These are phyloP conservation scores for Antedon mediterranea DNA, from an alignment of 53 echinoderm and acorn worm species.

Conservation along the genomic window DNA sequence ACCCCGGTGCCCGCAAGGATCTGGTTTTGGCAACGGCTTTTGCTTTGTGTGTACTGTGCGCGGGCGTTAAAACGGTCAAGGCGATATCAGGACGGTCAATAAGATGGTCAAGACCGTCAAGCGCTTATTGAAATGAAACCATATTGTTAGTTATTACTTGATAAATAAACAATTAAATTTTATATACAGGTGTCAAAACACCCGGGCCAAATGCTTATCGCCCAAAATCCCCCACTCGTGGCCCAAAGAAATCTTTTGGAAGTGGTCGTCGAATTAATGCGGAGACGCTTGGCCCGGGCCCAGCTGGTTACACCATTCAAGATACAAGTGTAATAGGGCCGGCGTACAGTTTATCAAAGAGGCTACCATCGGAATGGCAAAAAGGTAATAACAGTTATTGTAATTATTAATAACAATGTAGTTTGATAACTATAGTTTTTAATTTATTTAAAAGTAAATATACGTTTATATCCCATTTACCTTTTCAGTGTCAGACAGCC, in stretches of 20 bases:
- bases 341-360: constrained; percentile 43
- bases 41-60: too few species aligned
- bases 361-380: constrained; percentile 69
- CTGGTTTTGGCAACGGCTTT: too few species aligned
- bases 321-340: constrained; percentile 16
- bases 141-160: too few species aligned
- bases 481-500: constrained; percentile 17
- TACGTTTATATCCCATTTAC: background rate
- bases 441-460: too few species aligned
- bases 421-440: too few species aligned
- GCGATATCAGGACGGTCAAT: too few species aligned
- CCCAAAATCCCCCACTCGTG: constrained; percentile 30
- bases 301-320: constrained; percentile 61
- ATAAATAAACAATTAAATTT: too few species aligned
- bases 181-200: constrained; percentile 45
- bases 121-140: too few species aligned
- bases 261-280: constrained; percentile 15
- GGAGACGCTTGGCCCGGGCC: constrained; percentile 64
- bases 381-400: constrained; percentile 41
- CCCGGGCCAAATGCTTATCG: constrained; percentile 67
- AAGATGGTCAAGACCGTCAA: too few species aligned
- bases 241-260: constrained; percentile 64
- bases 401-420: too few species aligned
- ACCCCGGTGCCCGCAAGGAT: too few species aligned
- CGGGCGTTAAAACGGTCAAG: too few species aligned